phyloP scores from a whole-genome alignment of 1,140 invertebrate species.

The Campoletis sonorensis region DNA sequence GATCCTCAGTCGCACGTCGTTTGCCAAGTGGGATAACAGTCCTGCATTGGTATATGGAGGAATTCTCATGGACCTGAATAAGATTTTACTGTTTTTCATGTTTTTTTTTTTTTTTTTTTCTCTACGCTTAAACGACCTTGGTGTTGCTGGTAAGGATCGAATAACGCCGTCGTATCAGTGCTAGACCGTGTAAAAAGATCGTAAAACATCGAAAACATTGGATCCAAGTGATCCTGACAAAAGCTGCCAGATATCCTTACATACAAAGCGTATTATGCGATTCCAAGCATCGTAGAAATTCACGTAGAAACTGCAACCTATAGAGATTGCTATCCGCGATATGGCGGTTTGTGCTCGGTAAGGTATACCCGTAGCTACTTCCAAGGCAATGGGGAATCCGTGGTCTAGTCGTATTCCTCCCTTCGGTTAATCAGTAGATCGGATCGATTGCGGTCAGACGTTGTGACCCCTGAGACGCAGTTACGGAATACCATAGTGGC shows the following conservation, averaged over 20 bases:
- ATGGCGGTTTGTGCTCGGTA: conserved; percentile 14
- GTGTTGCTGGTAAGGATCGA: background rate
- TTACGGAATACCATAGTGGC: conserved; percentile 27
- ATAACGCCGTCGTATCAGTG: background rate
- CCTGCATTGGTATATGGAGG: too few species aligned
- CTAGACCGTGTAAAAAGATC: background rate
- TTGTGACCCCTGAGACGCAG: background rate
- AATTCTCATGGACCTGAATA: too few species aligned
- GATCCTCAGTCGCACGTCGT: too few species aligned
- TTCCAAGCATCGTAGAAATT: background rate
- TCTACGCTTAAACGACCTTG: background rate
- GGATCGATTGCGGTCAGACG: conserved; percentile 29
- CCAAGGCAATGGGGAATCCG: background rate
- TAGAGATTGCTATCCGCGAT: conserved; percentile 7
- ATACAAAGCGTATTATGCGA: background rate
- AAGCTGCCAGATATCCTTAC: background rate
- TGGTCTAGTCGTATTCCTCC: background rate
- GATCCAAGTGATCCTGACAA: background rate
- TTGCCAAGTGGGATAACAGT: too few species aligned
- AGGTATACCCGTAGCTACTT: background rate
- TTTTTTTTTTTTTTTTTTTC: conserved; percentile 22
- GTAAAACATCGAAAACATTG: conserved; percentile 36
- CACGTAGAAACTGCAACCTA: conserved; percentile 16
- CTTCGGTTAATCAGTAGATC: conserved; percentile 33
- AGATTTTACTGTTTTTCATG: conserved; percentile 4